A percentile compares a stretch with the other conserved stretches of the same genome.
Conservation (phyloP, 2,113 vertebrate genomes). For the Scomber scombrus region DNA sequence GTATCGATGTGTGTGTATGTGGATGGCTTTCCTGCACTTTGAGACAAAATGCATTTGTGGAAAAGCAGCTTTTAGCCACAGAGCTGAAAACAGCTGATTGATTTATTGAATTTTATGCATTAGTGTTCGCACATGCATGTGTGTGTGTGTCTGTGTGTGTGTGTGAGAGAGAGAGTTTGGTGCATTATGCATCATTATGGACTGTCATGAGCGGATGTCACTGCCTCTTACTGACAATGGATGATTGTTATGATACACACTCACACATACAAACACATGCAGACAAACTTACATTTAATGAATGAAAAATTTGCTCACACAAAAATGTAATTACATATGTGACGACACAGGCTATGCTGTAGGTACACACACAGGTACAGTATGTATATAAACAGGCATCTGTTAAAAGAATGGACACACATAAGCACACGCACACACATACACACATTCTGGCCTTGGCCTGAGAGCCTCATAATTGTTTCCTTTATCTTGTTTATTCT, state of each 20-base stretch:
- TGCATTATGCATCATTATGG: conserved; percentile 69
- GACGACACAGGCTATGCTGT: not conserved
- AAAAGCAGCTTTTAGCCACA: conserved; percentile 76
- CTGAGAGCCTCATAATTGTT: conserved; percentile 39
- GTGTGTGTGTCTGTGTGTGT: conserved; percentile 24
- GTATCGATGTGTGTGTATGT: not conserved
- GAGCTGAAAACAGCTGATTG: conserved; percentile 61
- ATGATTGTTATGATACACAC: conserved; percentile 44
- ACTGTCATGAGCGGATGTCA: conserved; percentile 71
- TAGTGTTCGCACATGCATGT: conserved; percentile 47
- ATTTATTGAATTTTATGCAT: conserved; percentile 78
- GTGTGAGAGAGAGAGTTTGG: conserved; percentile 29
- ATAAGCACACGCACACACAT: conserved; percentile 4
- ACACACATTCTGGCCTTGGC: not conserved
- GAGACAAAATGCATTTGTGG: conserved; percentile 72
- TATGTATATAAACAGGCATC: not conserved
- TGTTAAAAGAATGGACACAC: not conserved
- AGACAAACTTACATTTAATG: not conserved
- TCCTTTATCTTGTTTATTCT: conserved; percentile 52
- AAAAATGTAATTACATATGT: not conserved
- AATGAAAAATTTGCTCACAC: not conserved
- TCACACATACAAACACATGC: conserved; percentile 1
- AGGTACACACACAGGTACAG: not conserved
- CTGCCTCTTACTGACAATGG: conserved; percentile 70
- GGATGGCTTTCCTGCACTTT: conserved; percentile 69